Conservation (phyloP, 1,140 invertebrate species). For the Calycopis cecrops region DNA sequence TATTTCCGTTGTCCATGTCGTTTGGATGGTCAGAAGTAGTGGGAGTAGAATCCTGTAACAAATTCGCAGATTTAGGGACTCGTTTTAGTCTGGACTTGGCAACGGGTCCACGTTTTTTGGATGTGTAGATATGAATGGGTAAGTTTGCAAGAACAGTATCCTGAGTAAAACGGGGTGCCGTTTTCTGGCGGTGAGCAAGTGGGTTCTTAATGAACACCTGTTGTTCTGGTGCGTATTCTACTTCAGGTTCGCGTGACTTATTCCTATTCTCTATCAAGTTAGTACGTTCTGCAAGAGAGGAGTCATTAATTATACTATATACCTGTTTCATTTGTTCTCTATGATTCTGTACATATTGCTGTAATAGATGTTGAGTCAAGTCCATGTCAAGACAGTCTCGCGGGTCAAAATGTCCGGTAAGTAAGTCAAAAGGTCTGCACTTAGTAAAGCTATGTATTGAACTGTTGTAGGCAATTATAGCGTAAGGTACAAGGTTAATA, state of each 20-base stretch:
- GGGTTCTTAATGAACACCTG: constrained; percentile 32
- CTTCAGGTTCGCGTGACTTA: constrained; percentile 23
- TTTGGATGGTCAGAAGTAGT: not conserved
- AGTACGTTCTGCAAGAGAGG: no score
- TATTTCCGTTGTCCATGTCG: no score
- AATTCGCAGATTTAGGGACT: not conserved
- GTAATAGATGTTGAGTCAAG: constrained; percentile 25
- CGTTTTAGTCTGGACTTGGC: constrained; percentile 6
- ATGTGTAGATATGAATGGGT: no score
- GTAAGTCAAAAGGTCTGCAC: constrained; percentile 25
- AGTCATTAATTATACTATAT: constrained; percentile 23
- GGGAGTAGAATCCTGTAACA: not conserved
- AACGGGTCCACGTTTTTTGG: no score
- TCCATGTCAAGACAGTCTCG: constrained; percentile 24
- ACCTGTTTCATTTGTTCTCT: constrained; percentile 27
- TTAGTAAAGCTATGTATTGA: constrained; percentile 27
- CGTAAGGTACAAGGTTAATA: constrained; percentile 26
- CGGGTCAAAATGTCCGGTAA: constrained; percentile 27
- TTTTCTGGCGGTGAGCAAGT: constrained; percentile 22
- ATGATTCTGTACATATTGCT: constrained; percentile 26
- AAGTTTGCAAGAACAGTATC: no score
- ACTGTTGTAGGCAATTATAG: constrained; percentile 30
- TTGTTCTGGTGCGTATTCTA: constrained; percentile 25
- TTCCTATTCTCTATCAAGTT: no score
- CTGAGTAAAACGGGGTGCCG: constrained; percentile 10